Conservation (phyloP, 2,888 invertebrate genomes). For the Apamea crenata region DNA sequence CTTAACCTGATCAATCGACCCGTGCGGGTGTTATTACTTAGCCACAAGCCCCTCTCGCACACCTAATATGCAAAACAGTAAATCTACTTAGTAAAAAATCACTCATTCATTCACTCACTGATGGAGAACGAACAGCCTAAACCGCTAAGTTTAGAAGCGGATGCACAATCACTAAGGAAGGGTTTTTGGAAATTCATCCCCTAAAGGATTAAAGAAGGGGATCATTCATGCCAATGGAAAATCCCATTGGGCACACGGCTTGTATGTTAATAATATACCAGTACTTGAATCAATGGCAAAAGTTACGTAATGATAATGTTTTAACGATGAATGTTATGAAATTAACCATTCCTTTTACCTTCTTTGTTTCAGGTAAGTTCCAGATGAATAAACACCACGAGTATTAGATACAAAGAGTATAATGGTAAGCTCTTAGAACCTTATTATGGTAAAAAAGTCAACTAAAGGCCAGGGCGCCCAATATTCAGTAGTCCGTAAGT, state of each 20-base stretch:
- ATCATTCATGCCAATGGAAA: no score
- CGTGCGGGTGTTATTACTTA: no score
- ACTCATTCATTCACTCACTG: background rate
- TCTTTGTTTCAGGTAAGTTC: constrained; percentile 59
- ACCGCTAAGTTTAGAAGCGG: background rate
- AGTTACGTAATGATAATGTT: no score
- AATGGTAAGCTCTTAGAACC: background rate
- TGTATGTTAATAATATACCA: background rate
- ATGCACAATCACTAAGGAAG: background rate
- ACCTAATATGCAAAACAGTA: background rate
- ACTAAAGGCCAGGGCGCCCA: background rate
- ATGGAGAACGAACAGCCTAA: background rate
- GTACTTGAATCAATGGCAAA: background rate
- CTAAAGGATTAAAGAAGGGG: no score
- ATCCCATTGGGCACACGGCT: no score
- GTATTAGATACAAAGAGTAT: background rate
- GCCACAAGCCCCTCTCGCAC: no score
- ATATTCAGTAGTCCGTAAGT: background rate
- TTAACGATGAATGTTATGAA: background rate
- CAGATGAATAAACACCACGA: background rate
- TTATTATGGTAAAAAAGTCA: background rate
- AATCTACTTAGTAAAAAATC: background rate
- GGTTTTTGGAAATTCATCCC: no score
- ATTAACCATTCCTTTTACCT: background rate
- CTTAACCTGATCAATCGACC: no score